Evolutionary conservation across 2,797 vertebrate species (phyloP).

Genomic region (Poeciliopsis turneri): DNA sequence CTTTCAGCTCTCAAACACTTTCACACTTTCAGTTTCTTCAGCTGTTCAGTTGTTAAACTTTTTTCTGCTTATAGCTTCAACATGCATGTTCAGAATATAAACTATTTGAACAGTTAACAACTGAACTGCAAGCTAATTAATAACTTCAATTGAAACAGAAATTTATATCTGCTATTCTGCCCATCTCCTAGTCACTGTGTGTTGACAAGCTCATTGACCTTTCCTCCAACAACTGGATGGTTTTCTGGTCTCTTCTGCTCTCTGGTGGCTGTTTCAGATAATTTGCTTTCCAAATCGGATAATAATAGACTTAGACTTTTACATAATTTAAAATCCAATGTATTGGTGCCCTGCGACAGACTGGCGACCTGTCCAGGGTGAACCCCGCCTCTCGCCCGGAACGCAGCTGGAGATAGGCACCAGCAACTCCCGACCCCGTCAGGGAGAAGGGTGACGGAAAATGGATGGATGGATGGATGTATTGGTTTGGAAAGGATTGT

Average conservation of each 20-base stretch:
- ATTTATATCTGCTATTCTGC: conserved; percentile 5
- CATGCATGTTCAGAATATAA: neutral
- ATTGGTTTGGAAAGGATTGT: too few species aligned
- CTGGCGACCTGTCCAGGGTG: too few species aligned
- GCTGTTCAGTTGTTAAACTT: neutral
- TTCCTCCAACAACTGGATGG: neutral
- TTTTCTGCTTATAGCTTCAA: neutral
- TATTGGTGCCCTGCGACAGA: too few species aligned
- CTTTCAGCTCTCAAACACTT: too few species aligned
- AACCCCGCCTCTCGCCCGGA: too few species aligned
- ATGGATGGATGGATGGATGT: too few species aligned
- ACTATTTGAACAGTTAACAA: neutral
- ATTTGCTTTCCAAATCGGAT: neutral
- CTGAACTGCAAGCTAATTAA: neutral
- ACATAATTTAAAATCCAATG: too few species aligned
- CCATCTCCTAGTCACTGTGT: neutral
- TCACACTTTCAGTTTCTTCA: neutral
- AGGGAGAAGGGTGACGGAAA: too few species aligned
- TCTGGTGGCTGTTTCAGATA: conserved; percentile 41
- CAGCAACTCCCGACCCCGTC: too few species aligned
- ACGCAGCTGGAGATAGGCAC: too few species aligned
- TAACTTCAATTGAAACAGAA: neutral
- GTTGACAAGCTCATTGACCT: conserved; percentile 3
- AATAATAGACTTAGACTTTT: too few species aligned
- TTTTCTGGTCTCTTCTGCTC: conserved; percentile 44